Evolutionary conservation across 2,888 invertebrate genomes (phyloP).

Genomic region (Calameuta idolon): DNA sequence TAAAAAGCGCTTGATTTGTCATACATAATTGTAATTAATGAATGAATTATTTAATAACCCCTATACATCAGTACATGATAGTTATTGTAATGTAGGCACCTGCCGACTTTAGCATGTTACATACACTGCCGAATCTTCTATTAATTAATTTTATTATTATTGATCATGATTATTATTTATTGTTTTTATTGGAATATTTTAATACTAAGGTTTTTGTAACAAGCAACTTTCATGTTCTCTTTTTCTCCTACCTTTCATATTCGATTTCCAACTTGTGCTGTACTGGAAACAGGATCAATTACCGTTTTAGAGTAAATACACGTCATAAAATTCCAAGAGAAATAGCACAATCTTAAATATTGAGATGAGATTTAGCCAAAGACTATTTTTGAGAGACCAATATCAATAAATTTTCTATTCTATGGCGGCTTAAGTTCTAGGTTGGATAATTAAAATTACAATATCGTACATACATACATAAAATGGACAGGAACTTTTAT

Average conservation of each 20-base stretch:
- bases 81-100: slow-evolving; percentile 57
- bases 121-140: slow-evolving; percentile 66
- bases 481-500: neutral
- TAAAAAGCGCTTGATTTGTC: slow-evolving; percentile 44
- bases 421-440: neutral
- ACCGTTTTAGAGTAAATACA: slow-evolving; percentile 24
- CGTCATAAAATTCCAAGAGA: neutral
- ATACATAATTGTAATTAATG: slow-evolving; percentile 53
- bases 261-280: neutral
- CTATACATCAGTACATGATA: slow-evolving; percentile 47
- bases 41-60: slow-evolving; percentile 58
- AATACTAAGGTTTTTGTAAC: slow-evolving; percentile 67
- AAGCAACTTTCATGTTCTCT: slow-evolving; percentile 31
- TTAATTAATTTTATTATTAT: slow-evolving; percentile 63
- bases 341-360: neutral
- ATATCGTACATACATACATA: neutral
- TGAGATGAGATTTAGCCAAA: neutral
- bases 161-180: slow-evolving; percentile 66
- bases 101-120: slow-evolving; percentile 60
- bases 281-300: slow-evolving; percentile 14
- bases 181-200: slow-evolving; percentile 66
- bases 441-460: neutral
- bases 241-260: slow-evolving; percentile 41
- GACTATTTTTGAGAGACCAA: neutral
- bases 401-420: neutral